Percentiles rank a stretch among this genome's conserved stretches.
Evolutionary conservation across 1,140 invertebrate species (phyloP).

Genomic region (Caenorhabditis inopinata): DNA sequence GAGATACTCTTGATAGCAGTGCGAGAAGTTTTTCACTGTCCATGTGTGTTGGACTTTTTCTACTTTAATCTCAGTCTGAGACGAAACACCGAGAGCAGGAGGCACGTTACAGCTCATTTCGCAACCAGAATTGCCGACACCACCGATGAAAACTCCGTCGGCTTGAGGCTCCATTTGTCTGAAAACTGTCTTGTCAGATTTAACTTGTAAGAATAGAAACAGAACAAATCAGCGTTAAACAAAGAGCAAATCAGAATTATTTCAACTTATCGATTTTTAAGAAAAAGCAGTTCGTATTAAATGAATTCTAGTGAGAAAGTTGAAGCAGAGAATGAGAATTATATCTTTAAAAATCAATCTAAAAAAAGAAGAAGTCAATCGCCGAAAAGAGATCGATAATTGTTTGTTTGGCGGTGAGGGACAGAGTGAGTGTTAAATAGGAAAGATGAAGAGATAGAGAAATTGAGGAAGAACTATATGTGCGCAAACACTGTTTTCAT

Average conservation of each 20-base stretch:
- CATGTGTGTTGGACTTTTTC: conserved; percentile 58
- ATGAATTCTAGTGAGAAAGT: no score
- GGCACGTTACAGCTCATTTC: background rate
- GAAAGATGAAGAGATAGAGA: background rate
- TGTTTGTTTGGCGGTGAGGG: background rate
- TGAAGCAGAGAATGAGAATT: no score
- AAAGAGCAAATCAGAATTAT: no score
- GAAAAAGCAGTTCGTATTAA: no score
- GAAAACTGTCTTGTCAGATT: no score
- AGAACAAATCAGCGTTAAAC: no score
- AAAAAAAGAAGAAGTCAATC: background rate
- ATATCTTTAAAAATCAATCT: no score
- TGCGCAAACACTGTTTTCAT: background rate
- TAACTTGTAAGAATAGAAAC: no score
- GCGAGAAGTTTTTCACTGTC: conserved; percentile 65
- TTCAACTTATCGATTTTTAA: no score
- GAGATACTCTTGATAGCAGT: conserved; percentile 60
- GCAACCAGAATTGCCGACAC: conserved; percentile 42
- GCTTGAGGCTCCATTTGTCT: conserved; percentile 48
- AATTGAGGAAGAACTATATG: background rate
- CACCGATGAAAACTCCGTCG: conserved; percentile 49
- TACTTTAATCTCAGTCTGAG: conserved; percentile 63
- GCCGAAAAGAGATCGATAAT: conserved; percentile 19
- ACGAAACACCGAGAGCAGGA: conserved; percentile 53
- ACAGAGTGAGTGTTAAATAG: background rate